phyloP scores from a whole-genome alignment of 2,113 vertebrate genomes.

The Corythoichthys haematopterus region DNA sequence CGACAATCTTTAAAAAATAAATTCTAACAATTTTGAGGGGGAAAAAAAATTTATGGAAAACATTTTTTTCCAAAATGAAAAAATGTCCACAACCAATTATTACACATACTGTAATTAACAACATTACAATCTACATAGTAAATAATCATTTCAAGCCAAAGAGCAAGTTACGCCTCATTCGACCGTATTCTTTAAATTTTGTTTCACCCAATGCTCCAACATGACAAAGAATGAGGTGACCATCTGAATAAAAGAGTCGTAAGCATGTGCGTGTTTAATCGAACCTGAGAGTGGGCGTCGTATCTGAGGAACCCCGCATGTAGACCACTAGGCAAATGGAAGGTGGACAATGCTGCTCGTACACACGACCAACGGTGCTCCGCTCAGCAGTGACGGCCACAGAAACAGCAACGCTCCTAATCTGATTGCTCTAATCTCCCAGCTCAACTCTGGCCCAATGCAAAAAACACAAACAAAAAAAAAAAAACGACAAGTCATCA shows the following conservation, averaged over 20 bases:
- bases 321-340: neutral
- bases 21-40: too few species aligned
- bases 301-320: neutral
- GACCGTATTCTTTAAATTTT: neutral
- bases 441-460: conserved; percentile 70
- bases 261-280: neutral
- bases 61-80: too few species aligned
- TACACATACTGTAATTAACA: too few species aligned
- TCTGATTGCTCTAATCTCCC: conserved; percentile 91
- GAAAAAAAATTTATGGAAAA: too few species aligned
- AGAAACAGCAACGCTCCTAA: conserved; percentile 70
- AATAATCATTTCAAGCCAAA: too few species aligned
- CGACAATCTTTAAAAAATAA: too few species aligned
- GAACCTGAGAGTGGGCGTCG: neutral
- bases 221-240: neutral
- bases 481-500: conserved; percentile 55
- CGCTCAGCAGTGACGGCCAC: neutral
- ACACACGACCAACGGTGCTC: neutral
- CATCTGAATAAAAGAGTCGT: neutral
- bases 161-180: neutral
- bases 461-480: conserved; percentile 56
- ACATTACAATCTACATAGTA: too few species aligned
- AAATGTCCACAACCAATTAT: too few species aligned
- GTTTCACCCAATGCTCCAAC: neutral
- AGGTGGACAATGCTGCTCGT: neutral